Base-by-base conservation (phyloP, 1,140 invertebrate genomes). In the Hesperophylax magnus region DNA sequence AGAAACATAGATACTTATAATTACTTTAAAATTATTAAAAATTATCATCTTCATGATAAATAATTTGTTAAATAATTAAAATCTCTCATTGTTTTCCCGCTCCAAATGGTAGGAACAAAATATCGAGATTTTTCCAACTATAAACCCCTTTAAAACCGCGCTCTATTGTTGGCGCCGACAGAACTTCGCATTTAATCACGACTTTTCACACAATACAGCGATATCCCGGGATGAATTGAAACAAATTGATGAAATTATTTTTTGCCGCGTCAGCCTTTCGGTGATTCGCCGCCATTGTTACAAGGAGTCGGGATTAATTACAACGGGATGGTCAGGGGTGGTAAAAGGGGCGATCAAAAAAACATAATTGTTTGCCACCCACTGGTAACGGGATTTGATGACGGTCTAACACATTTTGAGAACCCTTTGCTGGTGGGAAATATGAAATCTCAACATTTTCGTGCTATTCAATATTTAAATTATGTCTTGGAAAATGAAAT, bases 241-340 rank as follows among this genome's bases (percentile, higher is more conserved):
- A 75, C 71, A 75, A 75, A 75, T 75, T 56, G 71, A 75, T 58
- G 71, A 58, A 75, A 75, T 75, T 75, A 75, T 75, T 75, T 75
- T 75, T 75, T 75, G 71, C 27, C 22, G 24, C 71, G 54, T 58
- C 53, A 75, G n/a, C 34, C 67, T 11, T 52, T 71, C 39, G 27
- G 52, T 75, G 52, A 58, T n/a, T 58, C 53, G 18, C 22, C 22
- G n/a, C 52, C 71, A 75, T 75, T 75, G 71, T 75, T 58, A 27
- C 53, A 75, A 75, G 71, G 27, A 58, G 22, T 27, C 71, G 53
- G 20, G 71, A 56, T 75, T 56, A 75, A 75, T 75, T 75, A 75
- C 52, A 58, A n/a, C 27, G 14, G 53, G n/a, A 34, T 53, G 20
- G 71, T 14, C 71, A 71, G 67, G 39, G 31, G 31, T 22, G 31